Conservation (phyloP, 1,140 invertebrate species). For the Aculops lycopersici region DNA sequence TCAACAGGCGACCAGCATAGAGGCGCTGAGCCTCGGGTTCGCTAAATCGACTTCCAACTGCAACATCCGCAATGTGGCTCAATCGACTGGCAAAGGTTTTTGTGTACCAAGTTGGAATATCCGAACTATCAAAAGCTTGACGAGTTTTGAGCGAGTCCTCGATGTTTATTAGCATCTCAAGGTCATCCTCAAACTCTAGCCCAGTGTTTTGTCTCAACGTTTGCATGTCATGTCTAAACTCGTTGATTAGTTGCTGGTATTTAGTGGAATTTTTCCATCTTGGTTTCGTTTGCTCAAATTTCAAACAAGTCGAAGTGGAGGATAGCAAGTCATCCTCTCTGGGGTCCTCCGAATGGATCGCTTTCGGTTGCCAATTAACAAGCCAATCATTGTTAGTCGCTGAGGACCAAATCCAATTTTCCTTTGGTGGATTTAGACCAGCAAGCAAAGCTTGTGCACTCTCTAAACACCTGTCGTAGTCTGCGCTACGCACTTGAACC, state of each 20-base stretch:
- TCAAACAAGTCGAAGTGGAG: constrained; percentile 1
- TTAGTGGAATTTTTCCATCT: background rate
- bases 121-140: background rate
- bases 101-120: background rate
- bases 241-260: background rate
- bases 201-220: background rate
- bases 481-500: background rate
- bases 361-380: constrained; percentile 5
- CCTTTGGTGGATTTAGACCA: constrained; percentile 2
- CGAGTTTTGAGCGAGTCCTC: background rate
- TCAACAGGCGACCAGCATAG: constrained; percentile 1
- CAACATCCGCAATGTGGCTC: background rate
- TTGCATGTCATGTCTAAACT: constrained; percentile 1
- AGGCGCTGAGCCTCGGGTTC: background rate
- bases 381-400: background rate
- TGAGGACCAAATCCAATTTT: background rate
- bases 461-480: constrained; percentile 1
- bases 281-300: background rate
- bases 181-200: background rate
- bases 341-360: constrained; percentile 1
- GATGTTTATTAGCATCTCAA: background rate
- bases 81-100: background rate
- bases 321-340: background rate
- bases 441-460: constrained; percentile 1
- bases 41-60: background rate